Evolutionary conservation across 1,140 invertebrate species (phyloP), one percentile per base, ranked within the genome.

Genomic region (Zelostemma sp.): DNA sequence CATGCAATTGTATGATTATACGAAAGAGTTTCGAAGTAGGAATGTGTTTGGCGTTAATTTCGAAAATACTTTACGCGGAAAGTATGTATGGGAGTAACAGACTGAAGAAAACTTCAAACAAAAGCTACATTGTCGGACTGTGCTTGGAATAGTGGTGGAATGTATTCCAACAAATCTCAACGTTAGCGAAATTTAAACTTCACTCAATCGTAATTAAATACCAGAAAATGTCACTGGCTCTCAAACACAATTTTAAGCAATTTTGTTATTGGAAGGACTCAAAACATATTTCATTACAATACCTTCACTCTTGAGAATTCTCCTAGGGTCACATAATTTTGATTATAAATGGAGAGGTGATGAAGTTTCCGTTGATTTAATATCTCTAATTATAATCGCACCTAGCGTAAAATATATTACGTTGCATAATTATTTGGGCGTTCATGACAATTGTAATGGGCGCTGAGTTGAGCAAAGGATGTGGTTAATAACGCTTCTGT

Each of bases 1-100:
- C 25, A 48, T 48, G 46, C 46, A 48, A 48, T 48, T 48, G 18
- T 48, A 48, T 21, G 21, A 28, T 28, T 28, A 28, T 28, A 21
- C 21, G 46, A 48, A 48, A 48, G 46, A 28, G 46, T 48, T 48
- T 21, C 11, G 9, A 25, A 21, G 8, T 25, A 1, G 46, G 19
- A 48, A 28, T 48, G 46, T 14, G 46, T 28, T 21, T 48, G 46
- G 21, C 19, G 46, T 48, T 48, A 25, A 48, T 48, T 48, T 28
- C 46, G 6, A 28, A 48, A 28, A 19, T 21, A 48, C 46, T 48
- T 12, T 11, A 6, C n/a, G 19, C 1, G 19, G 19, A 48, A 48
- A 48, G 46, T 25, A 48, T 21, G 19, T 48, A 12, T 8, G 19
- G 46, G 21, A 48, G 15, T 48, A 25, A 48, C 46, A 48, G 25